These are phyloP conservation scores for Macrostomum lignano DNA, from an alignment of 1,140 invertebrate genomes.

Conservation along the genomic window DNA sequence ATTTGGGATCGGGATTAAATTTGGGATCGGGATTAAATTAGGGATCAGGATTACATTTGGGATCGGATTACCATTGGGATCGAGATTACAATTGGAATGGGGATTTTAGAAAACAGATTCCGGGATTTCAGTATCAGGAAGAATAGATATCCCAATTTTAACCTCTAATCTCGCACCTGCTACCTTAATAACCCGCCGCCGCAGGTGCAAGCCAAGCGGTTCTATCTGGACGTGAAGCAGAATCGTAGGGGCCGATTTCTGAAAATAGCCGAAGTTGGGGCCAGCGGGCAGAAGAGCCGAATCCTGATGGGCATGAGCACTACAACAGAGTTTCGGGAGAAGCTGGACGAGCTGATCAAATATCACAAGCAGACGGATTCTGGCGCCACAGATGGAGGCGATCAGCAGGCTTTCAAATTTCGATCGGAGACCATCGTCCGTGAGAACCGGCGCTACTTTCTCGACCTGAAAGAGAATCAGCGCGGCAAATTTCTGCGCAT, in stretches of 20 bases:
- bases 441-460: conserved; percentile 80
- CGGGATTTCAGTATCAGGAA: too few species aligned
- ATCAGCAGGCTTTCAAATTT: conserved; percentile 59
- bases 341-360: conserved; percentile 79
- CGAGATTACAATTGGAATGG: too few species aligned
- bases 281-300: conserved; percentile 31
- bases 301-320: conserved; percentile 49
- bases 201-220: conserved; percentile 88
- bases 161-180: too few species aligned
- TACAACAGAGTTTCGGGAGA: conserved; percentile 81
- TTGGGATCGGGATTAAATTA: too few species aligned
- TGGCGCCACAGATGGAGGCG: conserved; percentile 48
- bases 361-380: conserved; percentile 36
- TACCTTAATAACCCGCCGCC: too few species aligned
- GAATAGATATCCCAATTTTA: too few species aligned
- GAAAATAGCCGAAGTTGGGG: conserved; percentile 63
- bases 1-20: too few species aligned
- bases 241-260: conserved; percentile 83
- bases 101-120: too few species aligned
- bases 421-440: conserved; percentile 95
- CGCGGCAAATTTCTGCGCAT: conserved; percentile 74
- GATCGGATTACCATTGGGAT: too few species aligned
- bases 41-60: too few species aligned
- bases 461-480: conserved; percentile 88
- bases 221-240: conserved; percentile 94